phyloP scores from a whole-genome alignment of 2,113 vertebrate genomes.

The Parus major region DNA sequence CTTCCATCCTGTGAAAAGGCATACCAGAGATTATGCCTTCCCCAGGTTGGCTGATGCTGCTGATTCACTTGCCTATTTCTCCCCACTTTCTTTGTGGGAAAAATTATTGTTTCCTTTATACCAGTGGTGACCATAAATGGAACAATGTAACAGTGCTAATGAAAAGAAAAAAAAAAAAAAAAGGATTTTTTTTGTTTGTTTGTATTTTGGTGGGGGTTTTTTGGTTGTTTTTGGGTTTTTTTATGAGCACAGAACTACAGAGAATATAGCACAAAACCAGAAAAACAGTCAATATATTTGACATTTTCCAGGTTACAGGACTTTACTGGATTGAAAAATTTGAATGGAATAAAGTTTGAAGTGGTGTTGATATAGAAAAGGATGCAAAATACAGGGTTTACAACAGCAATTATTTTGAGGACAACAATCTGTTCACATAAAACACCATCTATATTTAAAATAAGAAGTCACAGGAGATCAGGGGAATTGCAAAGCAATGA shows the following conservation, averaged over 20 bases:
- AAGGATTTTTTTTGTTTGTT: too few relatives aligned
- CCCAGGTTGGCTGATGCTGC: neutral
- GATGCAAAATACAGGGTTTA: slow-evolving; percentile 23
- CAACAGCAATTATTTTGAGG: slow-evolving; percentile 56
- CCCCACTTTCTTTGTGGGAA: neutral
- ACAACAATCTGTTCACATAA: slow-evolving; percentile 66
- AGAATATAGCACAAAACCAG: neutral
- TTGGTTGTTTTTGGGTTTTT: neutral
- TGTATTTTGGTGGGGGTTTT: too few relatives aligned
- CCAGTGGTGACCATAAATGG: neutral
- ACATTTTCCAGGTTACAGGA: neutral
- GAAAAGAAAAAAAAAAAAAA: neutral
- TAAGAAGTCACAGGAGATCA: slow-evolving; percentile 55
- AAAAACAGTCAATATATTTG: neutral
- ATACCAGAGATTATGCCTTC: neutral
- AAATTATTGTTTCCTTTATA: neutral
- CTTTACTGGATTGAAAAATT: neutral
- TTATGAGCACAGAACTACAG: neutral
- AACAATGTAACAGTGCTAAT: neutral
- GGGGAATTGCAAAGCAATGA: slow-evolving; percentile 62
- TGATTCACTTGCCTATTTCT: neutral
- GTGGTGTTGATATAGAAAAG: slow-evolving; percentile 1
- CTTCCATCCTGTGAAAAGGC: neutral
- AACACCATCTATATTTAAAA: slow-evolving; percentile 62
- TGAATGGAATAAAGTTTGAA: slow-evolving; percentile 43